These are phyloP conservation scores for Micromussa lordhowensis DNA, from an alignment of 92 coral and sea anemone species.

Conservation along the genomic window DNA sequence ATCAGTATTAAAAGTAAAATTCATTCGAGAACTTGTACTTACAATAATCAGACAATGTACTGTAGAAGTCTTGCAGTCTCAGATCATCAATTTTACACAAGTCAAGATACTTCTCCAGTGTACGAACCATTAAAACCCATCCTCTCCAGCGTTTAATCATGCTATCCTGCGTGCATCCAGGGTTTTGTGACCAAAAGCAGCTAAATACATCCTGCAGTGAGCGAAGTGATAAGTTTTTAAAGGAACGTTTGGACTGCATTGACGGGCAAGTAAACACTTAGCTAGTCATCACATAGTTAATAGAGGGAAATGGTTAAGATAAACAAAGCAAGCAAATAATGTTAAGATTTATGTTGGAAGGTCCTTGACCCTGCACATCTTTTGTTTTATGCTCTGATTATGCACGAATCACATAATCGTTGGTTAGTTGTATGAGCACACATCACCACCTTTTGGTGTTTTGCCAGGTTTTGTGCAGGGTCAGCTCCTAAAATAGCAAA, in stretches of 20 bases:
- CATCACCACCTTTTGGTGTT: too few relatives aligned
- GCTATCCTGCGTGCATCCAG: neutral
- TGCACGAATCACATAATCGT: too few relatives aligned
- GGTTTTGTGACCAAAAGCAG: neutral
- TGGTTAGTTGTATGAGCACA: too few relatives aligned
- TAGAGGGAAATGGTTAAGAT: too few relatives aligned
- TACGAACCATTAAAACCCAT: slow-evolving; percentile 11
- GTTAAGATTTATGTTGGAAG: too few relatives aligned
- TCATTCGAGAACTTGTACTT: neutral
- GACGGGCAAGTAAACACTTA: neutral
- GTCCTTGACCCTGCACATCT: too few relatives aligned
- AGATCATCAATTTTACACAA: neutral
- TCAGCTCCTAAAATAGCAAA: too few relatives aligned
- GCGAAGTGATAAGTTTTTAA: neutral
- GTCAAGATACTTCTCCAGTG: slow-evolving; percentile 14
- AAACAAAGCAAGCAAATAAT: too few relatives aligned
- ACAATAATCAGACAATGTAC: neutral
- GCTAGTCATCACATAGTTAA: too few relatives aligned
- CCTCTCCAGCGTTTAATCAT: slow-evolving; percentile 6
- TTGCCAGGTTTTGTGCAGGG: too few relatives aligned
- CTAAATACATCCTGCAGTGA: neutral
- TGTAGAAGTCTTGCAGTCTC: neutral
- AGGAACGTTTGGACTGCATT: neutral
- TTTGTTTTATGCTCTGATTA: too few relatives aligned
- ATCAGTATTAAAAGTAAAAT: too few relatives aligned